Conservation (phyloP, 2,113 vertebrate genomes). For the Rhabdomys dilectus region DNA sequence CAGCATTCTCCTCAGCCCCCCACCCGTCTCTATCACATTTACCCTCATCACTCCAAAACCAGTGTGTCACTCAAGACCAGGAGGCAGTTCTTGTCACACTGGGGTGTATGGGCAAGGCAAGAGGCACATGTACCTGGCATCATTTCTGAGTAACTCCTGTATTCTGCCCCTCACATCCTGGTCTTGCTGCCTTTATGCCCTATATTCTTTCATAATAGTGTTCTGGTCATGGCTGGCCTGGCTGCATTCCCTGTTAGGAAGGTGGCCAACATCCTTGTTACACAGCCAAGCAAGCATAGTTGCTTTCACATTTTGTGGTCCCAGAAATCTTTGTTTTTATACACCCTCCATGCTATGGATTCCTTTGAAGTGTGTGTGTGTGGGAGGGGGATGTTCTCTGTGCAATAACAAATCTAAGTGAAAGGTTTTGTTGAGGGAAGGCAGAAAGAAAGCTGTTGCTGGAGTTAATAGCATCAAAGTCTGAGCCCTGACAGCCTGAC, state of each 20-base stretch:
- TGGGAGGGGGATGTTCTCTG: not conserved
- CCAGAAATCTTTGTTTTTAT: not conserved
- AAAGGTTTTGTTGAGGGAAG: not conserved
- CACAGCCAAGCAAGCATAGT: not conserved
- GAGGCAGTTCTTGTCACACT: rapidly evolving
- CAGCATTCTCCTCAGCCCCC: no score
- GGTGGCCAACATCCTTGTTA: not conserved
- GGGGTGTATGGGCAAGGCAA: not conserved
- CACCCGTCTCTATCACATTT: no score
- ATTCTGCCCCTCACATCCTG: not conserved
- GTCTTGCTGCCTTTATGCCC: not conserved
- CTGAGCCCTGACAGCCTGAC: not conserved
- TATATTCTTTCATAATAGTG: not conserved
- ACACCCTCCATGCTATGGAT: not conserved
- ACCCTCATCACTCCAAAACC: no score
- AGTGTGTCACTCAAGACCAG: not conserved
- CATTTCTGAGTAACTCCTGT: not conserved
- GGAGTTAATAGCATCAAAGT: not conserved
- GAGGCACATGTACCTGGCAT: not conserved
- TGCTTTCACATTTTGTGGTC: not conserved
- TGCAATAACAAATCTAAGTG: not conserved
- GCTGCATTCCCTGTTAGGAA: not conserved
- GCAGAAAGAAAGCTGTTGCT: not conserved
- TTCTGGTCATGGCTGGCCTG: not conserved
- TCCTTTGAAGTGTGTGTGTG: not conserved